Base-by-base conservation (phyloP, 2,888 invertebrate species). In the Eumacrocentrus americanus region DNA sequence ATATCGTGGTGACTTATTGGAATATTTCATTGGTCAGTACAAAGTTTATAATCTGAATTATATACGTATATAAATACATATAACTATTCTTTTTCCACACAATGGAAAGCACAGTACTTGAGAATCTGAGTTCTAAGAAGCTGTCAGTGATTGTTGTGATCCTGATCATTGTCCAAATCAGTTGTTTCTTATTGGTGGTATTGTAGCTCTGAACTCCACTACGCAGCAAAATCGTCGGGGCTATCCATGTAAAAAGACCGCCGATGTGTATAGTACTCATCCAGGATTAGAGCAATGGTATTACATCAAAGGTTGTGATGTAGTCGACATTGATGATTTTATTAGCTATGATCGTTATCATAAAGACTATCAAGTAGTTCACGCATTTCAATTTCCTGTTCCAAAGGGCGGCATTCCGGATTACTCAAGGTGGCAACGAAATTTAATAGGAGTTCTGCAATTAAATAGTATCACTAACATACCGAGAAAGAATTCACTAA, bases 361-460 rank as follows among this genome's bases (percentile, higher is more conserved):
- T 63, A 84, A 72, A 68, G 91, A 88, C 0, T 89, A 90, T 63
- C 89, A 95, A 78, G 87, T 98, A 57, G 95, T 97, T 46, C 96
- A 95, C 80, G 87, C 90, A 1, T 89, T 90, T 74, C 86, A 85
- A 79, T 90, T 98, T 87, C 99, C 99, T n/a, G 81, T 90, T 22
- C 91, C 92, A 0, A 86, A 91, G 47, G 90, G 90, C 58, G 87
- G 86, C 54, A 82, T 84, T 63, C 83, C 87, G 62, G 94, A 96
- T 81, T 99, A 94, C 82, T 95, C 96, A 0, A 87, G 98, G 66
- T 98, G 97, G 98, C 98, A 98, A 80, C 98, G 98, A 81, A 96
- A 94, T 82, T 84, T 99, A 61, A 92, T 98, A 59, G 96, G 95
- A 2, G 91, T 98, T 16, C 82, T 99, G 16, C 91, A 93, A 79